Evolutionary conservation across 2,888 invertebrate species (phyloP).

Genomic region (Odontocerum albicorne): DNA sequence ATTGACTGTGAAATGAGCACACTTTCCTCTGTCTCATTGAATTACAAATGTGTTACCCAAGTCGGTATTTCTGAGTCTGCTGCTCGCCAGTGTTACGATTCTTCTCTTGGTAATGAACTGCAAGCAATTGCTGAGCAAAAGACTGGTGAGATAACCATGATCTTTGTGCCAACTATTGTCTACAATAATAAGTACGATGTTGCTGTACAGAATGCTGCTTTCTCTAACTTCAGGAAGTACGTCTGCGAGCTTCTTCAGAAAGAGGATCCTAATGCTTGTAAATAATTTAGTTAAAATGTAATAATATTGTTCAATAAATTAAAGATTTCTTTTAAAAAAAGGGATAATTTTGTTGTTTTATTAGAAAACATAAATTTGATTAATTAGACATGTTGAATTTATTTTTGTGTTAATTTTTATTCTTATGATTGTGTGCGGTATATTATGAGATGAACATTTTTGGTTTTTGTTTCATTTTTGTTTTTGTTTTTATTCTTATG

Average conservation of each 20-base stretch:
- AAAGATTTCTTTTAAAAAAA: too few species aligned
- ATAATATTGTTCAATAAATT: too few species aligned
- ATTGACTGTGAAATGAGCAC: constrained; percentile 39
- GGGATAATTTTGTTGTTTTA: too few species aligned
- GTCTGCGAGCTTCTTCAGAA: constrained; percentile 20
- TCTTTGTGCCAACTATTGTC: constrained; percentile 48
- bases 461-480: too few species aligned
- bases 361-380: too few species aligned
- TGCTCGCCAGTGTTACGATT: constrained; percentile 16
- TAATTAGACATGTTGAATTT: too few species aligned
- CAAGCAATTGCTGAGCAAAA: constrained; percentile 43
- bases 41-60: constrained; percentile 44
- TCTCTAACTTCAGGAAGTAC: constrained; percentile 25
- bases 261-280: too few species aligned
- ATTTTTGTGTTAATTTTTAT: too few species aligned
- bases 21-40: constrained; percentile 42
- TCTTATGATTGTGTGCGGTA: too few species aligned
- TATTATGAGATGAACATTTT: too few species aligned
- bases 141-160: constrained; percentile 41
- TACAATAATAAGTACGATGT: constrained; percentile 43
- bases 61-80: constrained; percentile 43
- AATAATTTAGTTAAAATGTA: too few species aligned
- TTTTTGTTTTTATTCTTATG: too few species aligned
- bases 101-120: constrained; percentile 41
- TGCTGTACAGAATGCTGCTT: constrained; percentile 36